A percentile compares a stretch with the other conserved stretches of the same genome.
Evolutionary conservation across 2,888 invertebrate species (phyloP).

Genomic region (Sphaeridia pumilis): DNA sequence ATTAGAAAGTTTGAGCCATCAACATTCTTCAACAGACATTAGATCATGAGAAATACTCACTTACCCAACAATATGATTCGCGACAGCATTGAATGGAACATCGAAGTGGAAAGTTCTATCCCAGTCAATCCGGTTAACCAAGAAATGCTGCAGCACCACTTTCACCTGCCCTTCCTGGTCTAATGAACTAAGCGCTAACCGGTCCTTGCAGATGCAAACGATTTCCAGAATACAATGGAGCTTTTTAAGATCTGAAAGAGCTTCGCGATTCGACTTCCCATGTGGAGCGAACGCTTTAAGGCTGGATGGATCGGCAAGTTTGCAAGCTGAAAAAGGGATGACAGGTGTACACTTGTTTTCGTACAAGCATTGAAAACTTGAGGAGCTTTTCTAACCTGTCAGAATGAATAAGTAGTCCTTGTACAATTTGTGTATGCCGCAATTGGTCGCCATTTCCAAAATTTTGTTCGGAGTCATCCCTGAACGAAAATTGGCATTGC

Average conservation of each 20-base stretch:
- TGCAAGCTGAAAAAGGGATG: conserved; percentile 23
- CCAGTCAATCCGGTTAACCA: conserved; percentile 19
- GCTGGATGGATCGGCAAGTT: conserved; percentile 26
- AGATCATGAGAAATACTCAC: neutral
- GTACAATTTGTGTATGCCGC: conserved; percentile 29
- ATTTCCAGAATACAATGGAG: conserved; percentile 32
- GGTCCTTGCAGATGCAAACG: conserved; percentile 24
- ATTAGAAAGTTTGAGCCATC: conserved; percentile 3
- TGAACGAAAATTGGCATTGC: conserved; percentile 19
- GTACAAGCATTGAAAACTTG: neutral
- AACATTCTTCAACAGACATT: neutral
- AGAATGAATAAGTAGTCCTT: conserved; percentile 32
- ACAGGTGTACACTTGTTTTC: no score
- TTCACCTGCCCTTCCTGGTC: conserved; percentile 25
- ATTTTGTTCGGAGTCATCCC: conserved; percentile 13
- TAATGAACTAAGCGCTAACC: conserved; percentile 22
- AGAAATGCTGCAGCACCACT: conserved; percentile 22
- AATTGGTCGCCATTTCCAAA: conserved; percentile 25
- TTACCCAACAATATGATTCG: conserved; percentile 13
- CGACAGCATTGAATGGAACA: conserved; percentile 19
- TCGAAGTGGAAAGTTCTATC: conserved; percentile 28
- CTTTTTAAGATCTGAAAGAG: conserved; percentile 25
- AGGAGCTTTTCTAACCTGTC: conserved; percentile 20
- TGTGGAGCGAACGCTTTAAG: conserved; percentile 19
- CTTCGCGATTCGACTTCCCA: conserved; percentile 10